Base-by-base conservation (phyloP, 2,888 invertebrate species). In the Poecilobothrus nobilitatus region DNA sequence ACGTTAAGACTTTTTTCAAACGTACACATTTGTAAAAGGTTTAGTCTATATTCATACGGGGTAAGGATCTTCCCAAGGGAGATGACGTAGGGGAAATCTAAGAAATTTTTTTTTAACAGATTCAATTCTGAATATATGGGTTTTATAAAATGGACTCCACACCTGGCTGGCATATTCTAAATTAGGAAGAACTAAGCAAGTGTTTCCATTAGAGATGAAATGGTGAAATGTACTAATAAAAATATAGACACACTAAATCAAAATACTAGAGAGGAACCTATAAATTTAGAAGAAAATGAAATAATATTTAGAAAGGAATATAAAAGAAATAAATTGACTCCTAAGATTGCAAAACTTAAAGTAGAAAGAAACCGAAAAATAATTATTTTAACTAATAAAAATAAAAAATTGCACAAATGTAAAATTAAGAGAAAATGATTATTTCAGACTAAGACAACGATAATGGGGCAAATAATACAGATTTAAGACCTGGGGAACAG, bases 201-300 rank as follows among this genome's bases (percentile, higher is more conserved):
- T n/a, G n/a, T n/a, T 53, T 53, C 53, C 21, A 53, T 65, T n/a
- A 68, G 61, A 27, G 37, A 64, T 1, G 15, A 53, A 21, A 27
- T 44, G 21, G 53, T 53, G 27, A 15, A 65, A 21, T 9, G 3
- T 27, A 53, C 27, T 7, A 27, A 33, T 1, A 68, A 66, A 63
- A 20, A 44, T 65, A 64, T 65, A 37, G 63, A 67, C 6, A 67
- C 63, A 21, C 27, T 67, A 5, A 67, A 63, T 33, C 63, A 37
- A 21, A 63, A n/a, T n/a, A n/a, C n/a, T 34, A 62, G 63, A 15
- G 63, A 63, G 34, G 8, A 15, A n/a, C 63, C 67, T 1, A 33
- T 12, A 62, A 9, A 27, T n/a, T 63, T 63, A n/a, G 18, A 18
- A 27, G 61, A 61, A 15, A 61, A 61, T 18, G 61, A 44, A 61